Percentiles rank a stretch among this genome's conserved stretches.
Conservation (phyloP, 1,140 invertebrate genomes). For the Semibalanus balanoides region DNA sequence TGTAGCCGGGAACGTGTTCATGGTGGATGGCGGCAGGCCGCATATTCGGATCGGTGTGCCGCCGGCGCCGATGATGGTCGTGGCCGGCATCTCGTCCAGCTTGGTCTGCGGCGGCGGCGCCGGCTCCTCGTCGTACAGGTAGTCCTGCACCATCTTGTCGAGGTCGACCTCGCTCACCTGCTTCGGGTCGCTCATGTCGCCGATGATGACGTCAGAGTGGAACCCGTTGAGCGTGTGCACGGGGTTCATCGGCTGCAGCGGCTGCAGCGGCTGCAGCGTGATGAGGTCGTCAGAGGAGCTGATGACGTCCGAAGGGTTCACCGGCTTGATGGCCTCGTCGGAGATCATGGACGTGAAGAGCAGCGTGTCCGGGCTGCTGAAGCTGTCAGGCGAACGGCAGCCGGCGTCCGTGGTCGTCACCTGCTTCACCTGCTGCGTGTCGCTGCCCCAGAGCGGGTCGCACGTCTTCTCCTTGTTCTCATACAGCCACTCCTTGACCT, state of each 20-base stretch:
- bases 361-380: neutral
- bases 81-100: neutral
- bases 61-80: constrained; percentile 1
- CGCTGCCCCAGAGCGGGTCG: constrained; percentile 4
- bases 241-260: neutral
- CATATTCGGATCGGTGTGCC: neutral
- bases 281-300: constrained; percentile 1
- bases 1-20: neutral
- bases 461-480: constrained; percentile 3
- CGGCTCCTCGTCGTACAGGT: neutral
- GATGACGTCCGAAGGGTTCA: neutral
- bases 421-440: neutral
- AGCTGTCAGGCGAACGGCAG: neutral
- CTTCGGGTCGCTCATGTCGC: neutral
- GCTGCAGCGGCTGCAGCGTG: constrained; percentile 6
- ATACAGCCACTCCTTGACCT: neutral
- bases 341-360: neutral
- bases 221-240: neutral
- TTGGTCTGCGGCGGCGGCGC: neutral
- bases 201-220: neutral
- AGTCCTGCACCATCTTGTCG: constrained; percentile 5
- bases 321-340: neutral
- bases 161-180: neutral
- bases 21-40: neutral
- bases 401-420: neutral